Percentiles rank a stretch among this genome's conserved stretches.
Conservation (phyloP, 2,113 vertebrate genomes). For the Tetraodon nigroviridis region DNA sequence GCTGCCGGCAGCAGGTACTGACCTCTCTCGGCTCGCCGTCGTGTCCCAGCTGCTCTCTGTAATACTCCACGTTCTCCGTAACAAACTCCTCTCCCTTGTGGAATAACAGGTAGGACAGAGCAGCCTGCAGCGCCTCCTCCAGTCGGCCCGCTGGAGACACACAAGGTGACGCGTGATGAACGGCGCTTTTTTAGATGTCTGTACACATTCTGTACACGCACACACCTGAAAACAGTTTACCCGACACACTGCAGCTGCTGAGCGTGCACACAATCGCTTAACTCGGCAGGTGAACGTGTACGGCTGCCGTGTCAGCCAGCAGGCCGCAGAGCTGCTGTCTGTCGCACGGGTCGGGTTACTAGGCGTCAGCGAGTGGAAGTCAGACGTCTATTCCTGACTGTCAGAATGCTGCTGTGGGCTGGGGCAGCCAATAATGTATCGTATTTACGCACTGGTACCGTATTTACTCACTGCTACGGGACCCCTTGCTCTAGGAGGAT, state of each 20-base stretch:
- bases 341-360: neutral
- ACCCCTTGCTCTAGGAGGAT: no score
- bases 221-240: neutral
- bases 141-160: constrained; percentile 74
- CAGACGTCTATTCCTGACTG: neutral
- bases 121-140: constrained; percentile 81
- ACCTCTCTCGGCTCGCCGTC: constrained; percentile 67
- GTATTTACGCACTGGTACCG: no score
- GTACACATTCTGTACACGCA: neutral
- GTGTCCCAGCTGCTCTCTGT: constrained; percentile 76
- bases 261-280: constrained; percentile 25
- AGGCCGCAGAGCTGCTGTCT: neutral
- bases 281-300: constrained; percentile 11
- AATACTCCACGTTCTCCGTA: constrained; percentile 82
- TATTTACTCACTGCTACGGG: no score
- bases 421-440: neutral
- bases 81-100: constrained; percentile 85
- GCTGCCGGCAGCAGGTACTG: neutral
- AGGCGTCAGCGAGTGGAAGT: neutral
- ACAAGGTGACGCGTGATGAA: constrained; percentile 5
- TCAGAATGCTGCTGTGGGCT: neutral
- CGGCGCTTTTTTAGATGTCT: neutral
- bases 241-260: neutral
- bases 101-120: constrained; percentile 86
- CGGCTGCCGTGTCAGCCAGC: neutral